phyloP scores from a whole-genome alignment of 2,888 invertebrate species.

The Drosophila nigritarsus region DNA sequence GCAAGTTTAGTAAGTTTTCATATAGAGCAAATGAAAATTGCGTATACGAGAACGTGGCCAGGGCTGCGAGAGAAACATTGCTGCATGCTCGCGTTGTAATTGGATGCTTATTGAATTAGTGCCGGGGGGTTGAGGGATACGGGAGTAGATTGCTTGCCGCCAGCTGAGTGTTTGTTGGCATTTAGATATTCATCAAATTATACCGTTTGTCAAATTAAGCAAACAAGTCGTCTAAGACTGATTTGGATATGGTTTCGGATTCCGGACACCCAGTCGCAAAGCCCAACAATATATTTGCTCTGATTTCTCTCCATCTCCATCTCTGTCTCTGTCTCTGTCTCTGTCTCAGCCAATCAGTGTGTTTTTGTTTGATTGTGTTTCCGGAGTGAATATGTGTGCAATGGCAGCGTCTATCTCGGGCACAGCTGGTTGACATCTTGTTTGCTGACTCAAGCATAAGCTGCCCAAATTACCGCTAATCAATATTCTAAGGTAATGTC shows the following conservation, averaged over 20 bases:
- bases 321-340: conserved; percentile 10
- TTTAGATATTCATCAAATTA: conserved; percentile 81
- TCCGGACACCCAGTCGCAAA: conserved; percentile 27
- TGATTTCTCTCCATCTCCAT: conserved; percentile 40
- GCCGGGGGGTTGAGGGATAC: conserved; percentile 22
- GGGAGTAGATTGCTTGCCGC: conserved; percentile 22
- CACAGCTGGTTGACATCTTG: conserved; percentile 23
- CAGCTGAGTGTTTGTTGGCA: conserved; percentile 62
- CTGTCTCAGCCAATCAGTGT: conserved; percentile 32
- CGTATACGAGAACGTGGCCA: conserved; percentile 40
- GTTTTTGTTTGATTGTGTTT: conserved; percentile 7
- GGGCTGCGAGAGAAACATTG: background rate
- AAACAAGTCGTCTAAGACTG: conserved; percentile 74
- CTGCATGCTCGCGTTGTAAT: conserved; percentile 67
- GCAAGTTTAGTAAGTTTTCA: conserved; percentile 72
- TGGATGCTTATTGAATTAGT: conserved; percentile 80
- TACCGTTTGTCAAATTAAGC: conserved; percentile 81
- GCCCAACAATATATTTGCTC: conserved; percentile 35
- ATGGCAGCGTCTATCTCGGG: conserved; percentile 32
- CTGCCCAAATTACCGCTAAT: conserved; percentile 34
- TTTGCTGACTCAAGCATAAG: conserved; percentile 21
- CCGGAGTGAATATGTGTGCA: conserved; percentile 51
- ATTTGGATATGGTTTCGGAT: conserved; percentile 55
- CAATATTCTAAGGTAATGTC: conserved; percentile 9
- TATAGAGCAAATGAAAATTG: conserved; percentile 61